Base-by-base conservation (phyloP, 2,113 vertebrate species). In the Pithys albifrons region DNA sequence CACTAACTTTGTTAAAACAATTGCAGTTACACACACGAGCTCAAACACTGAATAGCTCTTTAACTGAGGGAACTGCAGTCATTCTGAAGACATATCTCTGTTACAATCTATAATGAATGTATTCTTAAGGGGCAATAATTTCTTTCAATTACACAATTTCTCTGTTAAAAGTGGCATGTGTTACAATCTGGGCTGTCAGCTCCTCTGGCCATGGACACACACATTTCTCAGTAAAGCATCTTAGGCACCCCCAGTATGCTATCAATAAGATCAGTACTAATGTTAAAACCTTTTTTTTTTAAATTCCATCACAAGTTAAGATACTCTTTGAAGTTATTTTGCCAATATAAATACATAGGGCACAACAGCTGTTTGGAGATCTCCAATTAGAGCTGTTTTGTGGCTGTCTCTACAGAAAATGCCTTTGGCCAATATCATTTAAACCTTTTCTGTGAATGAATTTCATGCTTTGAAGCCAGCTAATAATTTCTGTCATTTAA, bases 61-160 rank as follows among this genome's bases (percentile, higher is more conserved):
- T 92, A 52, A 86, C 46, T 64, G 64, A 35, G 80, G 19, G 48
- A 74, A 35, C 82, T 51, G 64, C 46, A 82, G 46, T 82, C 10
- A 51, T 70, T 84, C 51, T 91, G 31, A 91, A 96, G 90, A 92
- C 64, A 33, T 83, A 82, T 85, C 84, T 69, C 75, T 65, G 54
- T 80, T 89, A 66, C 79, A 89, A 72, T 92, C 91, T 87, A 54
- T 94, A 92, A 65, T 81, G 69, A 94, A 93, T 94, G 90, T 78
- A 95, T 88, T 93, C 89, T 92, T 91, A 45, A 95, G 95, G 94
- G 89, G 89, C 88, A n/a, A 81, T 95, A 97, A 96, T 85, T 97
- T 94, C 96, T 94, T 96, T 97, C 96, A 97, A 93, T 97, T 96
- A 97, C 87, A 65, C 70, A 72, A 46, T 94, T 91, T 95, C 94